Conservation (phyloP, 2,113 vertebrate species). For the Pimephales promelas region DNA sequence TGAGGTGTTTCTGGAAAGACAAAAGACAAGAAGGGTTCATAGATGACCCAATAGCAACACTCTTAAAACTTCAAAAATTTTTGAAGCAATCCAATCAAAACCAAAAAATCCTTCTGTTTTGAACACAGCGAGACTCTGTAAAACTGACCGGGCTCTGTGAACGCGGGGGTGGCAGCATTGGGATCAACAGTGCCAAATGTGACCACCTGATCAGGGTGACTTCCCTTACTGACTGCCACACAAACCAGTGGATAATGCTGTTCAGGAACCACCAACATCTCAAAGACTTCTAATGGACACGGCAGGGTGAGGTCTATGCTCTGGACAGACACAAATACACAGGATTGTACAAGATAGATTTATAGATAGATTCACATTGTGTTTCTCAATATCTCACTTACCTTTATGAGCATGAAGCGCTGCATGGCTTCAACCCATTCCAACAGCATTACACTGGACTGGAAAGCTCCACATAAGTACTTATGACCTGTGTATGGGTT, state of each 20-base stretch:
- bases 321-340: conserved; percentile 67
- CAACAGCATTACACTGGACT: conserved; percentile 92
- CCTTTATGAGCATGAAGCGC: conserved; percentile 99
- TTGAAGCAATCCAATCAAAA: background rate
- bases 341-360: background rate
- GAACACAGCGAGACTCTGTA: background rate
- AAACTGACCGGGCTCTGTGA: conserved; percentile 88
- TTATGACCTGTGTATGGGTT: conserved; percentile 96
- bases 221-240: conserved; percentile 92
- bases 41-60: background rate
- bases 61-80: background rate
- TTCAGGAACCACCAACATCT: conserved; percentile 97
- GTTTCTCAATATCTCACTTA: conserved; percentile 54
- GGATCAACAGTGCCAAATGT: conserved; percentile 96
- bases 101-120: background rate
- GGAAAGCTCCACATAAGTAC: conserved; percentile 95
- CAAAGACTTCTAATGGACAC: conserved; percentile 92
- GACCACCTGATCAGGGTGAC: conserved; percentile 93
- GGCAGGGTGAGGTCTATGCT: conserved; percentile 95
- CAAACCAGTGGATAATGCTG: conserved; percentile 95
- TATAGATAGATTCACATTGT: background rate
- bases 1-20: conserved; percentile 86
- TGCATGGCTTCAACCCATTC: conserved; percentile 99
- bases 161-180: conserved; percentile 92
- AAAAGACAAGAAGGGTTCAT: background rate